Evolutionary conservation across 1,140 invertebrate genomes (phyloP), one percentile per base, ranked within the genome.

Genomic region (Drosophila yakuba): DNA sequence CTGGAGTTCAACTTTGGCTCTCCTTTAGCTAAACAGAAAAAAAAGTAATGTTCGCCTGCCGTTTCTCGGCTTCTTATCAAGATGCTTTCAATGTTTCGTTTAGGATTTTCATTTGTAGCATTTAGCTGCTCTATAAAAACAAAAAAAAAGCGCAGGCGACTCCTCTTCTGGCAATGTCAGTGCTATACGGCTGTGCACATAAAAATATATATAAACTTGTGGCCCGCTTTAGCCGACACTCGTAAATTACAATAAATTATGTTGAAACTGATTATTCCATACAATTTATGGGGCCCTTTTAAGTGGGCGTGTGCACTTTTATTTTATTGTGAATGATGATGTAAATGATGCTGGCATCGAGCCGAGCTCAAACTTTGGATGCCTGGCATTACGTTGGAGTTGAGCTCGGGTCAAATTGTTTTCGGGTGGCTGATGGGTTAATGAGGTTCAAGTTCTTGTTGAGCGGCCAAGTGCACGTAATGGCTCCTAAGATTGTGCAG

Each of bases 201-300:
- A 39, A 25, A 54, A 28, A 67, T 35, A 56, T 48, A 43, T 36
- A 56, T 55, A 25, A 20, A 20, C 17, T 8, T 69, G 10, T 77
- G 78, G 79, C 78, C 77, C 78, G 56, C 48, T 62, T 89, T 68
- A 61, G 84, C 84, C 84, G 80, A 83, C 76, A 89, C 80, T 89
- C 84, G 84, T 89, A 89, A 89, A 89, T 89, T 89, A 89, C 85
- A 89, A 89, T 89, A 89, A 89, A 89, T 89, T 89, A 89, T 89
- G 77, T 89, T 89, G 80, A 84, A 89, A 89, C 84, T 89, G 84
- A 89, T 89, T 89, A 89, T 89, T 80, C 84, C 80, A 80, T 79
- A 84, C 85, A 89, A 89, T 89, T 89, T 89, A 89, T 89, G 84
- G 83, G 80, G 69, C 80, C 80, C 84, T 89, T 75, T 84, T 90